Percentiles rank a stretch among this genome's conserved stretches.
phyloP scores from a whole-genome alignment of 2,113 vertebrate species.

The Thamnaconus septentrionalis region DNA sequence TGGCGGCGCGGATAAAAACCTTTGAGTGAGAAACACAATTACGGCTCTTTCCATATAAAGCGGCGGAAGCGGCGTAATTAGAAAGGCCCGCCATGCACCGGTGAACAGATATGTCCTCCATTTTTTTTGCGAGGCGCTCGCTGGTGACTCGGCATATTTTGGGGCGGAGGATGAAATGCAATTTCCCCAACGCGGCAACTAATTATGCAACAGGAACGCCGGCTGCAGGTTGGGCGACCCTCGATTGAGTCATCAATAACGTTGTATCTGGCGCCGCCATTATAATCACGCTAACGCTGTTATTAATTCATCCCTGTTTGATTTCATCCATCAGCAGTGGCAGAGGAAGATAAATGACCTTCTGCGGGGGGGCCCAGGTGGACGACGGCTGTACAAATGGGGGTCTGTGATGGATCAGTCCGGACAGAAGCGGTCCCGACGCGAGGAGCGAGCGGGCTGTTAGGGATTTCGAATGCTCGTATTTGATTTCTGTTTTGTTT shows the following conservation, averaged over 20 bases:
- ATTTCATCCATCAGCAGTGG: constrained; percentile 60
- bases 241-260: constrained; percentile 75
- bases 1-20: constrained; percentile 32
- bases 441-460: constrained; percentile 8
- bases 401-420: constrained; percentile 41
- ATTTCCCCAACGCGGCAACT: constrained; percentile 50
- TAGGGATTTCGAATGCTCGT: constrained; percentile 8
- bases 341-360: constrained; percentile 59
- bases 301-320: constrained; percentile 65
- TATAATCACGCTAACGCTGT: constrained; percentile 58
- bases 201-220: constrained; percentile 52
- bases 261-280: constrained; percentile 53
- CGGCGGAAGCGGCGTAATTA: constrained; percentile 19
- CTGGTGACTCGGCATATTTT: constrained; percentile 26
- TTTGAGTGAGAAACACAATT: constrained; percentile 2
- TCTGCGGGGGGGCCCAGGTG: constrained; percentile 21
- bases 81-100: constrained; percentile 14
- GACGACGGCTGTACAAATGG: constrained; percentile 16
- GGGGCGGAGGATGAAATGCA: constrained; percentile 39
- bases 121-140: constrained; percentile 33
- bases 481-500: constrained; percentile 43
- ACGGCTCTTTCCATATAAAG: constrained; percentile 24
- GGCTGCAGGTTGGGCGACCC: constrained; percentile 30
- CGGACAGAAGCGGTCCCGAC: constrained; percentile 28
- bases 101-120: constrained; percentile 23